Evolutionary conservation across 2,113 vertebrate species (phyloP), one percentile per base, ranked within the genome.

Genomic region (Isichthys henryi): DNA sequence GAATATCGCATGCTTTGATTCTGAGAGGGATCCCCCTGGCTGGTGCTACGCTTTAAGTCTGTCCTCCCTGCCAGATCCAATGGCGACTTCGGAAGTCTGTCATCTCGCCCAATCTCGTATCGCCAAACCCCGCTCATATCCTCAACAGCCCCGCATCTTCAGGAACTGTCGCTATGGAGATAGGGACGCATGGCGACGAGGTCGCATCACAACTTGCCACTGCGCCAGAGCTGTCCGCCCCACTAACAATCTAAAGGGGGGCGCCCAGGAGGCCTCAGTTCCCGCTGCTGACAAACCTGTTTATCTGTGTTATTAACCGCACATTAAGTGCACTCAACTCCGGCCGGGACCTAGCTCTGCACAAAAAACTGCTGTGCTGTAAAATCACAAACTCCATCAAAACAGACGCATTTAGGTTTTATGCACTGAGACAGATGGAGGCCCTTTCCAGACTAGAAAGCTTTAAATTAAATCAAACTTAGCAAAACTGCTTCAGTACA

Each of bases 1-100:
- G 92, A 89, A 92, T 93, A 94, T 90, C 91, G 95, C 95, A 91
- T n/a, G 45, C 80, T 83, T 83, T 93, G 95, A 95, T 93, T 92
- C 56, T 88, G 88, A 93, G 91, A 88, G 91, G 94, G 93, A 94
- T 95, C 92, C 92, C 93, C 35, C 88, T 88, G 27, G 11, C 70
- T 35, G 21, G 13, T 74, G 66, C 70, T 91, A 89, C 91, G 88
- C 80, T 89, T 87, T 77, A 90, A 87, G 82, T 88, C 84, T 88
- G 88, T 90, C 86, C 80, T 84, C 91, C 77, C 91, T 89, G 85
- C 90, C 62, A 62, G 87, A 86, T 88, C 66, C 52, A 52, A 45
- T 5, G 35, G 53, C 82, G 80, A 39, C 53, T 83, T 48, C 74
- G 45, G 88, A 66, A 21, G 21, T 50, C 27, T 23, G 45, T 21